Evolutionary conservation across 2,888 invertebrate genomes (phyloP).

Genomic region (Dolomedes plantarius): DNA sequence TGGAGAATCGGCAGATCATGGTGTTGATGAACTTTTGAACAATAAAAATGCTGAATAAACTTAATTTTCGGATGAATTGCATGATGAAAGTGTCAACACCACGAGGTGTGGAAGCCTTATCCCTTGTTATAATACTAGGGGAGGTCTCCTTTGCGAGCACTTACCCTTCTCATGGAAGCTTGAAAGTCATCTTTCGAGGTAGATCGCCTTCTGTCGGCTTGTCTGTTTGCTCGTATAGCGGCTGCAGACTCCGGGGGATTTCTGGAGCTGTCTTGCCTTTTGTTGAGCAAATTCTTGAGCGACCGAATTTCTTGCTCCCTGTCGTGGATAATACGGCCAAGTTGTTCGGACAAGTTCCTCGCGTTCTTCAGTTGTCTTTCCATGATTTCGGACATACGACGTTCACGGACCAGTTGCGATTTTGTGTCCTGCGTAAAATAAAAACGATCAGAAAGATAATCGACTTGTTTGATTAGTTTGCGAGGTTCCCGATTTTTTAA

Average conservation of each 20-base stretch:
- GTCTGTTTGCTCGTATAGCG: conserved; percentile 37
- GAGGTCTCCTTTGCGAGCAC: too few relatives aligned
- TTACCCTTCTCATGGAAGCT: conserved; percentile 52
- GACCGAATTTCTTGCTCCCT: conserved; percentile 56
- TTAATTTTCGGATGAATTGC: too few relatives aligned
- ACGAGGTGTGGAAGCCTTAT: too few relatives aligned
- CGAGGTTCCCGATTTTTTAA: too few relatives aligned
- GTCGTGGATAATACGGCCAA: conserved; percentile 51
- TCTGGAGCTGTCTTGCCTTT: conserved; percentile 29
- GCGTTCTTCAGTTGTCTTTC: conserved; percentile 56
- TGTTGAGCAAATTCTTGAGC: conserved; percentile 56
- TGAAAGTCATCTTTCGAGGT: conserved; percentile 59
- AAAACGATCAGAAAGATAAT: too few relatives aligned
- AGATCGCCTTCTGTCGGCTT: conserved; percentile 27
- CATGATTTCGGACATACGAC: conserved; percentile 65
- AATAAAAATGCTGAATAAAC: too few relatives aligned
- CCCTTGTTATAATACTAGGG: too few relatives aligned
- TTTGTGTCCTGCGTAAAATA: conserved; percentile 46
- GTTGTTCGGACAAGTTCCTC: conserved; percentile 43
- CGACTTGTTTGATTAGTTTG: too few relatives aligned
- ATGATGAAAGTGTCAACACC: too few relatives aligned
- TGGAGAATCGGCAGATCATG: too few relatives aligned
- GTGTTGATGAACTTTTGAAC: too few relatives aligned
- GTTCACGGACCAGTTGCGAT: conserved; percentile 49
- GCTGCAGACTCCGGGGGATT: conserved; percentile 20